Conservation (phyloP, 2,888 invertebrate species). For the Cylindroiulus punctatus region DNA sequence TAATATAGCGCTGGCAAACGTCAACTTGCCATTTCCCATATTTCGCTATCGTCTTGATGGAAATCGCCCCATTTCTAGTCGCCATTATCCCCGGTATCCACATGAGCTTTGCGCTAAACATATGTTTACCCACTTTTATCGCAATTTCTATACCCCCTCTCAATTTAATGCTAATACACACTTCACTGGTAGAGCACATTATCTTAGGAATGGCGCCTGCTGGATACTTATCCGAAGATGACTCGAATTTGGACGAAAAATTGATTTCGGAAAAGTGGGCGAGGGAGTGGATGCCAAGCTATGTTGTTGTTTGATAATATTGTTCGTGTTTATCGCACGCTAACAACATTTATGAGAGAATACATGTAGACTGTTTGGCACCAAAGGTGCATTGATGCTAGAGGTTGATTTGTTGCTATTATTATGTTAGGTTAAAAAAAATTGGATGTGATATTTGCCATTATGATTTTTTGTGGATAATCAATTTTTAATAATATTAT, state of each 20-base stretch:
- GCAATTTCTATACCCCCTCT: slow-evolving; percentile 23
- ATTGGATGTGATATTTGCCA: too few species aligned
- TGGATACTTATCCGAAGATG: slow-evolving; percentile 9
- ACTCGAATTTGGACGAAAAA: slow-evolving; percentile 7
- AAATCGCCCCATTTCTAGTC: slow-evolving; percentile 28
- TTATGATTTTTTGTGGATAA: too few species aligned
- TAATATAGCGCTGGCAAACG: not conserved
- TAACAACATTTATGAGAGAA: not conserved
- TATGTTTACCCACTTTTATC: slow-evolving; percentile 42
- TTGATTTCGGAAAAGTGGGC: slow-evolving; percentile 12
- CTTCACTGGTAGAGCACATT: not conserved
- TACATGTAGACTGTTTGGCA: not conserved
- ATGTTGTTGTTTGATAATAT: not conserved
- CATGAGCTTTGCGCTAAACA: not conserved
- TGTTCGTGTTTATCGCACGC: not conserved
- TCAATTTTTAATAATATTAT: too few species aligned
- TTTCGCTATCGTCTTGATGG: not conserved
- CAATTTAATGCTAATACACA: slow-evolving; percentile 29
- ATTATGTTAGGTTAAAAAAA: too few species aligned
- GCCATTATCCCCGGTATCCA: slow-evolving; percentile 26
- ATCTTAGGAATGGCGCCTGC: slow-evolving; percentile 37
- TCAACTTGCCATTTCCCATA: slow-evolving; percentile 34
- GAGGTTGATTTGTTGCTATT: too few species aligned
- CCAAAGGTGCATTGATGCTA: too few species aligned
- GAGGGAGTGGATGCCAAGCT: not conserved